Conservation (phyloP, 2,888 invertebrate species). For the Trypoxylon attenuatum region DNA sequence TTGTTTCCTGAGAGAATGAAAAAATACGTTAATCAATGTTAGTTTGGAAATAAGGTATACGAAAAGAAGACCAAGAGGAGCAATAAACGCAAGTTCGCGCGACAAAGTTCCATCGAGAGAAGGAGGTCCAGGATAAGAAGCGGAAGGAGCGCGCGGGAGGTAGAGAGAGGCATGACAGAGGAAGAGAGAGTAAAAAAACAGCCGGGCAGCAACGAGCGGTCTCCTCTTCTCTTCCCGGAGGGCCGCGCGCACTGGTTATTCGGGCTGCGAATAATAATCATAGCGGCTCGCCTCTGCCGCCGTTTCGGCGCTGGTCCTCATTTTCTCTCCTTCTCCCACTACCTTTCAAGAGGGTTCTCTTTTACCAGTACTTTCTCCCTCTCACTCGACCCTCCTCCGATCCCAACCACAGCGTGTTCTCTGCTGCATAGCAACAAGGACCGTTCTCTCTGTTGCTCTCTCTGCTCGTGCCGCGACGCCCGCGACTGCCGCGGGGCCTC, state of each 20-base stretch:
- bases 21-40: too few species aligned
- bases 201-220: slow-evolving; percentile 33
- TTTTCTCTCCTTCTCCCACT: slow-evolving; percentile 37
- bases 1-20: too few species aligned
- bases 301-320: slow-evolving; percentile 13
- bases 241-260: slow-evolving; percentile 61
- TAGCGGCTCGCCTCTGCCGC: slow-evolving; percentile 44
- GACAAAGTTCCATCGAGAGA: neutral
- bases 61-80: neutral
- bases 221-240: slow-evolving; percentile 32
- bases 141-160: neutral
- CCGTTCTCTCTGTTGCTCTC: slow-evolving; percentile 58
- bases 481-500: too few species aligned
- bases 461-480: slow-evolving; percentile 22
- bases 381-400: too few species aligned
- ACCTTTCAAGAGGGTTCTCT: slow-evolving; percentile 37
- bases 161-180: neutral
- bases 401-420: too few species aligned
- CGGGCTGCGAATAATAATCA: slow-evolving; percentile 67
- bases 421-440: slow-evolving; percentile 72
- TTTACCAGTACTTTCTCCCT: too few species aligned
- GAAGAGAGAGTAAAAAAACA: slow-evolving; percentile 29
- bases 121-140: neutral
- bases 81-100: neutral
- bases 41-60: neutral